Evolutionary conservation across 2,797 vertebrate species (phyloP), one percentile per base, ranked within the genome.

Genomic region (Muscicapa comitata): DNA sequence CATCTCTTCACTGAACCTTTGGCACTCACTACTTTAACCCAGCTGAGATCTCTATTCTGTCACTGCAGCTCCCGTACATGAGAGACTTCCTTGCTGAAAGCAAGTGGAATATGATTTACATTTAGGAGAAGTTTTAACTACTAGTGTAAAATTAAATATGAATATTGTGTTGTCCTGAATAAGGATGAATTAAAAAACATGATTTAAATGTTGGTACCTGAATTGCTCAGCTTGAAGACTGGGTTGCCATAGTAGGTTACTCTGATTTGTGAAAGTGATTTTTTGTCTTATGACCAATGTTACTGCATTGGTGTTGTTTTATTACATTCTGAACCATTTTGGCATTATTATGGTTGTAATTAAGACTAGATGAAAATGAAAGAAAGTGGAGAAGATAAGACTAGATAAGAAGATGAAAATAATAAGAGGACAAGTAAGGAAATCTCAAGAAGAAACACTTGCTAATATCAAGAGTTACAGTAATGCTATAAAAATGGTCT

Each of bases 381-480:
- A 92, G 78, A 94, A 85, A 73, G 83, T 82, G 62, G 81, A 89
- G 21, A 95, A 85, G 57, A 67, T 70, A 95, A 96, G 63, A 97
- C 94, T 85, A 93, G 76, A 25, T 95, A 94, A 93, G 54, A 96
- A 92, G 73, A 98, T 95, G 94, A 98, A 95, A 98, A 98, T 11
- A 95, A 96, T 98, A 98, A 93, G 97, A 98, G 93, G 96, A 37
- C 48, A 70, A 72, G 71, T 91, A 97, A 6, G 94, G 97, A 45
- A 95, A 98, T 96, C 97, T 24, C 92, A 97, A 1, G 93, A 98
- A 54, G 97, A 97, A 97, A 98, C 95, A 76, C 96, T 98, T 97
- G 96, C 97, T 96, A 97, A 96, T 93, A 94, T 97, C 92, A 98
- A 98, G 98, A 98, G 76, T 98, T 99, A 97, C 97, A 98, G 95